These are phyloP conservation scores for Sebastes trivittatus DNA, from an alignment of 2,797 vertebrate species.

Conservation along the genomic window DNA sequence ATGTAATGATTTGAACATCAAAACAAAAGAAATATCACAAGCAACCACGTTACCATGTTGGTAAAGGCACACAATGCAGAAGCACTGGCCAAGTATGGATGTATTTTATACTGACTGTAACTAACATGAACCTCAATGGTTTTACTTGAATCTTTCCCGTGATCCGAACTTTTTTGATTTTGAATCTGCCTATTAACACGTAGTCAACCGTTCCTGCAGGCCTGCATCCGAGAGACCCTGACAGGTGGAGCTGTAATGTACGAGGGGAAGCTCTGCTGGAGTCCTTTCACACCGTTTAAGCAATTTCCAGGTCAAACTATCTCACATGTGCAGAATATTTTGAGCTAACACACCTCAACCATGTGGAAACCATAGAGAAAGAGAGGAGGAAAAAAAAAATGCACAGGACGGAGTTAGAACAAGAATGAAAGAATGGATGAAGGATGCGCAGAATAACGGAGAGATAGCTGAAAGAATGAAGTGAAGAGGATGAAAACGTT, in stretches of 20 bases:
- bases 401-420: background rate
- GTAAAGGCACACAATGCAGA: background rate
- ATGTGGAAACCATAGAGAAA: conserved; percentile 34
- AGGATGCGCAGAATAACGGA: background rate
- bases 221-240: conserved; percentile 3
- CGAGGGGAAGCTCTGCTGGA: conserved; percentile 58
- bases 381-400: background rate
- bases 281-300: conserved; percentile 54
- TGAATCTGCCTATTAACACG: background rate
- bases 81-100: background rate
- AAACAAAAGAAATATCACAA: background rate
- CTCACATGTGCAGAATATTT: conserved; percentile 53
- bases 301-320: conserved; percentile 59
- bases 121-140: background rate
- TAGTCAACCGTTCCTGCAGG: background rate
- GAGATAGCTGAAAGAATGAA: background rate
- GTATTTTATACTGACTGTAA: background rate
- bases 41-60: background rate
- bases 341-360: conserved; percentile 29
- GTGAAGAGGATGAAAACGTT: background rate
- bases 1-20: background rate
- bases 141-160: background rate
- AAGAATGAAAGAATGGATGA: background rate
- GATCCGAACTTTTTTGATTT: background rate
- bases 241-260: conserved; percentile 66